phyloP scores from a whole-genome alignment of 92 coral and sea anemone species.

The Palythoa grandiflora region DNA sequence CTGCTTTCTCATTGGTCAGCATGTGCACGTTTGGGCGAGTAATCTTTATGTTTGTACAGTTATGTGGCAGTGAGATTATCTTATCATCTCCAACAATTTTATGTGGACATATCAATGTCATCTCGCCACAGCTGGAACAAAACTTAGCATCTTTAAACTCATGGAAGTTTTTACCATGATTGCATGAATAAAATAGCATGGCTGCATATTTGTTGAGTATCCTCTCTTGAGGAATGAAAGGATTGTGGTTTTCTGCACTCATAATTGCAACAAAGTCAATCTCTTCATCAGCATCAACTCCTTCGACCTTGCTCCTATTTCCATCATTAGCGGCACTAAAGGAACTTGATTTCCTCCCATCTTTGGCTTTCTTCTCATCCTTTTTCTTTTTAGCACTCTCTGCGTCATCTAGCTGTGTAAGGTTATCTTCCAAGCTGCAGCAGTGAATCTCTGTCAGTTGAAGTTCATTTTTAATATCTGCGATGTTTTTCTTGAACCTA shows the following conservation, averaged over 20 bases:
- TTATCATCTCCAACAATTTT: conserved; percentile 78
- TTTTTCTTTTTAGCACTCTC: conserved; percentile 59
- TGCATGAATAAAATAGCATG: conserved; percentile 89
- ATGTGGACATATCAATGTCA: conserved; percentile 95
- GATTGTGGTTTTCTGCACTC: conserved; percentile 85
- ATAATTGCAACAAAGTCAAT: conserved; percentile 92
- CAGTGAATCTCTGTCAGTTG: conserved; percentile 84
- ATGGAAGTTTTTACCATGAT: conserved; percentile 96
- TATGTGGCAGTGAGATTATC: conserved; percentile 88
- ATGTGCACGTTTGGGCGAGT: conserved; percentile 87
- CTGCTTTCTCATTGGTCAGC: conserved; percentile 57
- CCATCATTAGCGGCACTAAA: conserved; percentile 33
- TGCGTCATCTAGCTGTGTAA: conserved; percentile 65
- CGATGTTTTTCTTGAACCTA: conserved; percentile 77
- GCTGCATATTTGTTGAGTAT: conserved; percentile 97
- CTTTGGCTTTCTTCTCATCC: conserved; percentile 51
- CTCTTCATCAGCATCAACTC: conserved; percentile 77
- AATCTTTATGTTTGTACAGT: conserved; percentile 94
- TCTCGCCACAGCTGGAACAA: conserved; percentile 95
- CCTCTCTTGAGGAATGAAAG: conserved; percentile 92
- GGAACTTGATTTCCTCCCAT: conserved; percentile 47
- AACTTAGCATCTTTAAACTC: conserved; percentile 93
- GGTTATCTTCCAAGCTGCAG: conserved; percentile 82
- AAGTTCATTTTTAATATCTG: conserved; percentile 88
- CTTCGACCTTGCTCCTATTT: conserved; percentile 15